A percentile compares a stretch with the other conserved stretches of the same genome.
Evolutionary conservation across 2,797 vertebrate species (phyloP).

Genomic region (Dendrocincla fuliginosa): DNA sequence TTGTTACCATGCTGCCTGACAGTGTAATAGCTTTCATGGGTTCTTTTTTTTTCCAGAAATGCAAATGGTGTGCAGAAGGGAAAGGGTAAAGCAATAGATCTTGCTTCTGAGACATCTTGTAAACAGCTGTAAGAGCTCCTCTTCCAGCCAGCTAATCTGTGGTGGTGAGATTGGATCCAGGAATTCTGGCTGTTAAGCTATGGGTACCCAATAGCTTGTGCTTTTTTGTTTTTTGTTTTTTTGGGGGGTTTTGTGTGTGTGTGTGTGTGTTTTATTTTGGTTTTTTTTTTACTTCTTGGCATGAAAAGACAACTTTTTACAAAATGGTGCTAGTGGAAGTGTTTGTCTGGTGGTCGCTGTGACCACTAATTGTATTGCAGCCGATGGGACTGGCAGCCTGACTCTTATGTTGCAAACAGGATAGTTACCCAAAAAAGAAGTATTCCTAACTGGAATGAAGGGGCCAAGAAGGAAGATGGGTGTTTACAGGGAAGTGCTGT

Average conservation of each 20-base stretch:
- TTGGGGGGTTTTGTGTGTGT: too few relatives aligned
- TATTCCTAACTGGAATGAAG: not conserved
- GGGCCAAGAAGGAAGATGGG: not conserved
- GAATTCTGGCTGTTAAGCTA: not conserved
- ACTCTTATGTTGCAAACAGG: constrained; percentile 2
- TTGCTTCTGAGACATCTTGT: constrained; percentile 49
- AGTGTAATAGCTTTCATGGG: accelerated
- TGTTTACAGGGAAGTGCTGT: constrained; percentile 55
- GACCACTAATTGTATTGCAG: constrained; percentile 30
- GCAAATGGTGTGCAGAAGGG: not conserved
- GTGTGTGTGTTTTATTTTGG: too few relatives aligned
- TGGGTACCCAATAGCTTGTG: not conserved
- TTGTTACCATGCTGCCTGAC: not conserved
- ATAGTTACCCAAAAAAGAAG: not conserved
- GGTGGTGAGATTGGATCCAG: constrained; percentile 35
- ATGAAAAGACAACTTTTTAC: not conserved
- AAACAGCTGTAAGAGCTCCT: constrained; percentile 57
- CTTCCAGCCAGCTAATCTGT: constrained; percentile 35
- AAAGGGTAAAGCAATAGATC: constrained; percentile 27
- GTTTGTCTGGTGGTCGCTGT: constrained; percentile 35
- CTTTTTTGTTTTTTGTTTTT: not conserved
- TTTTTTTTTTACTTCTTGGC: not conserved
- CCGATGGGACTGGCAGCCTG: not conserved
- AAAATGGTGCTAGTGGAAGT: constrained; percentile 31
- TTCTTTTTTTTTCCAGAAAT: not conserved